Percentiles rank a stretch among this genome's conserved stretches.
These are phyloP conservation scores for Geotrupes spiniger DNA, from an alignment of 2,888 invertebrate species.

Conservation along the genomic window DNA sequence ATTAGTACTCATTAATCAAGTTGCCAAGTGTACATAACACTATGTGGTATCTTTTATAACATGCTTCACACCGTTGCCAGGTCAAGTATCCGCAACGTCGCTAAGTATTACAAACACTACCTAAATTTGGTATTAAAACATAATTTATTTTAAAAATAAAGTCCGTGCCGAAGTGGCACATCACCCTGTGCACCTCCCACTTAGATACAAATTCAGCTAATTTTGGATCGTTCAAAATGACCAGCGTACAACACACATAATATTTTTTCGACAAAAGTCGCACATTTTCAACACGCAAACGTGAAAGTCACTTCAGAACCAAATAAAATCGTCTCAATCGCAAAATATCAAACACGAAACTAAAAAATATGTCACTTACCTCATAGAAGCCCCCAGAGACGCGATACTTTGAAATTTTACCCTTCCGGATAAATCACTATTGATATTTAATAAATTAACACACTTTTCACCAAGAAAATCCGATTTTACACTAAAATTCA, in stretches of 20 bases:
- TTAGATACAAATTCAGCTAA: constrained; percentile 41
- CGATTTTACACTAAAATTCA: constrained; percentile 46
- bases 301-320: background rate
- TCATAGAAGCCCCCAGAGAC: constrained; percentile 42
- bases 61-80: constrained; percentile 51
- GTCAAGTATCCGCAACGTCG: constrained; percentile 51
- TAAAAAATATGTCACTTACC: constrained; percentile 51
- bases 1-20: constrained; percentile 25
- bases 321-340: background rate
- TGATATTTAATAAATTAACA: constrained; percentile 36
- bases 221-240: constrained; percentile 39
- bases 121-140: constrained; percentile 45
- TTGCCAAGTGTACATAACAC: constrained; percentile 34
- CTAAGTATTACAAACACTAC: constrained; percentile 48
- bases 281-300: background rate
- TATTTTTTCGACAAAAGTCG: constrained; percentile 1
- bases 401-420: constrained; percentile 36
- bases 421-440: constrained; percentile 39
- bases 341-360: constrained; percentile 10
- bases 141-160: constrained; percentile 24
- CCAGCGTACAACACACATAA: background rate
- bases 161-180: constrained; percentile 22
- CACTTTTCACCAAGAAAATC: constrained; percentile 42
- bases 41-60: constrained; percentile 42
- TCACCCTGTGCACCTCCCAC: constrained; percentile 40